Base-by-base conservation (phyloP, 2,888 invertebrate species). In the Drosophila anomalipes region DNA sequence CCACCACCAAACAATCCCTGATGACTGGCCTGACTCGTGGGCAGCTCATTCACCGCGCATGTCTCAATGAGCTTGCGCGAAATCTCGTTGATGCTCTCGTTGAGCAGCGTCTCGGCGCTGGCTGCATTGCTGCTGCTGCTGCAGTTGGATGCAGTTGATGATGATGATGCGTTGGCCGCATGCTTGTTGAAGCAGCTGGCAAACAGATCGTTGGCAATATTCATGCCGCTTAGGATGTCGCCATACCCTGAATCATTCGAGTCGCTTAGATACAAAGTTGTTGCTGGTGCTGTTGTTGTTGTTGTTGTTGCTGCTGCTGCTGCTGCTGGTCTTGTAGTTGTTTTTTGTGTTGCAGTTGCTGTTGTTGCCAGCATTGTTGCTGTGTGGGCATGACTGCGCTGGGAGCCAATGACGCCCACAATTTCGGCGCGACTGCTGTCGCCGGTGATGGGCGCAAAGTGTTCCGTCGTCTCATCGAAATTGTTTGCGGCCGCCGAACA, bases 31-130 rank as follows among this genome's bases (percentile, higher is more conserved):
- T 39, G 49, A 39, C 16, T 49, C 37, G 68, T 51, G 14, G 68
- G 70, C 39, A 58, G 67, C 77, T 91, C 91, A 63, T 91, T 92
- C 44, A 83, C 82, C 54, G 91, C 92, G 57, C 93, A 92, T n/a
- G 93, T 93, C 85, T 93, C 93, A 85, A 93, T 93, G 56, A 93
- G 86, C 86, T 93, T 93, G 68, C 92, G 92, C 33, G 93, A 93
- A 77, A 93, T 93, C 87, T 93, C 93, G 74, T 93, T 93, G 69
- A 93, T 93, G 69, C 93, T 93, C 76, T 92, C 93, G 54, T 92
- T 92, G 30, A 93, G 82, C 57, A 93, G 79, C n/a, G 93, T 91
- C 73, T 93, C 86, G 12, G 85, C 85, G 32, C 53, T 81, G 52
- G 61, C 47, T 47, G 26, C 52, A 19, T 28, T 51, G n/a, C 37